Conservation (phyloP, 2,113 vertebrate species). For the Arizona elegans region DNA sequence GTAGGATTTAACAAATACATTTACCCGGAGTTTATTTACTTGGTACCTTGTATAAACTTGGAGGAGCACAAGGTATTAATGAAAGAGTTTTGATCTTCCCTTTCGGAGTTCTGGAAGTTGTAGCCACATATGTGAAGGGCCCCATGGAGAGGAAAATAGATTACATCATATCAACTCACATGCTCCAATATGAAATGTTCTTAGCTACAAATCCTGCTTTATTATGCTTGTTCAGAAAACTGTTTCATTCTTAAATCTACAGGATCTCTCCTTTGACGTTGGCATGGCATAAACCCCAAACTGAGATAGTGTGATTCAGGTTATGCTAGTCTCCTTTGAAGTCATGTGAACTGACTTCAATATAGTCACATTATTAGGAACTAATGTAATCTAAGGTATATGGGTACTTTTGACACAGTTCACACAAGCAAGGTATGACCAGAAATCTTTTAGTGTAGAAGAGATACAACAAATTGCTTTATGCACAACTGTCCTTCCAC, state of each 20-base stretch:
- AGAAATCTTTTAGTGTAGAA: neutral
- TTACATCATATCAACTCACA: neutral
- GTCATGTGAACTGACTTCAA: neutral
- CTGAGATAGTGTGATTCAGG: neutral
- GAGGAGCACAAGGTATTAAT: neutral
- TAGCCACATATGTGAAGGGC: neutral
- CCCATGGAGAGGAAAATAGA: neutral
- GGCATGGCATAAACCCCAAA: neutral
- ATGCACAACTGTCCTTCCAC: neutral
- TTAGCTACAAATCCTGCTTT: neutral
- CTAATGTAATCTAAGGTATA: neutral
- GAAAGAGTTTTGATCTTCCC: neutral
- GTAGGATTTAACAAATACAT: too few species aligned
- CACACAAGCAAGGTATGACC: neutral
- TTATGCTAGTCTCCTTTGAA: neutral
- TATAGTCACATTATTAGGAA: neutral
- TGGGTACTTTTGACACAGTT: neutral
- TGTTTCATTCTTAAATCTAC: neutral
- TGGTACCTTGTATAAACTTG: neutral
- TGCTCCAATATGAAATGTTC: neutral
- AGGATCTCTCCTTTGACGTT: neutral
- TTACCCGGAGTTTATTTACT: neutral
- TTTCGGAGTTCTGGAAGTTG: neutral
- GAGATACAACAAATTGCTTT: neutral
- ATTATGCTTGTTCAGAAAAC: neutral